Evolutionary conservation across 2,888 invertebrate species (phyloP).

Genomic region (Erebia epiphron): DNA sequence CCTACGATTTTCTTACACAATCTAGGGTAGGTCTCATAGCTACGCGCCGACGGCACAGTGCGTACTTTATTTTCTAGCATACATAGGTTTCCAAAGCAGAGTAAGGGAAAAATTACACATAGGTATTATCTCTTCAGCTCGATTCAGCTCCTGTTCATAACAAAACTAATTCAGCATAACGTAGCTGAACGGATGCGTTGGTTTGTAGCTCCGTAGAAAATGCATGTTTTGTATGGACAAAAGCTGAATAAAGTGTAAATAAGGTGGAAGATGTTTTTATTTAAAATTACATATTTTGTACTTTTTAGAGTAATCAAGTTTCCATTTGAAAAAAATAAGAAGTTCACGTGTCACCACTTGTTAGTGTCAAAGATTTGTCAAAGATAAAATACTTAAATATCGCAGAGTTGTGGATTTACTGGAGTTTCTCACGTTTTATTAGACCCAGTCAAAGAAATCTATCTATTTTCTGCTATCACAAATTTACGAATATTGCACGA

Average conservation of each 20-base stretch:
- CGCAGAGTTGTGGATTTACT: background rate
- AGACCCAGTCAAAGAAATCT: background rate
- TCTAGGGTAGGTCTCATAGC: conserved; percentile 57
- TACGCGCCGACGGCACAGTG: conserved; percentile 52
- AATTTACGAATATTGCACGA: background rate
- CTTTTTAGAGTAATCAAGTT: background rate
- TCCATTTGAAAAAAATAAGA: background rate
- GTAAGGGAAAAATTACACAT: too few relatives aligned
- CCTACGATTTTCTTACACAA: too few relatives aligned
- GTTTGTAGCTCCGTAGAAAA: too few relatives aligned
- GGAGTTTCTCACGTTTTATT: background rate
- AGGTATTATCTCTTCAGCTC: too few relatives aligned
- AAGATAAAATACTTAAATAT: background rate
- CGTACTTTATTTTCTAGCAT: conserved; percentile 13
- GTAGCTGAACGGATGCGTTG: too few relatives aligned
- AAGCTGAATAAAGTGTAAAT: too few relatives aligned
- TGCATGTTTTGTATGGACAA: too few relatives aligned
- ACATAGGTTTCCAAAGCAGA: too few relatives aligned
- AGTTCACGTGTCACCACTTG: background rate
- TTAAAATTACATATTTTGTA: too few relatives aligned
- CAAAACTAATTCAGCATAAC: too few relatives aligned
- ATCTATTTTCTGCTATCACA: background rate
- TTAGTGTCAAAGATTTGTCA: background rate
- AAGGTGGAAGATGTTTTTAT: too few relatives aligned
- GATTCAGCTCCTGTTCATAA: too few relatives aligned